Evolutionary conservation across 1,140 invertebrate species (phyloP).

Genomic region (Uloborus diversus): DNA sequence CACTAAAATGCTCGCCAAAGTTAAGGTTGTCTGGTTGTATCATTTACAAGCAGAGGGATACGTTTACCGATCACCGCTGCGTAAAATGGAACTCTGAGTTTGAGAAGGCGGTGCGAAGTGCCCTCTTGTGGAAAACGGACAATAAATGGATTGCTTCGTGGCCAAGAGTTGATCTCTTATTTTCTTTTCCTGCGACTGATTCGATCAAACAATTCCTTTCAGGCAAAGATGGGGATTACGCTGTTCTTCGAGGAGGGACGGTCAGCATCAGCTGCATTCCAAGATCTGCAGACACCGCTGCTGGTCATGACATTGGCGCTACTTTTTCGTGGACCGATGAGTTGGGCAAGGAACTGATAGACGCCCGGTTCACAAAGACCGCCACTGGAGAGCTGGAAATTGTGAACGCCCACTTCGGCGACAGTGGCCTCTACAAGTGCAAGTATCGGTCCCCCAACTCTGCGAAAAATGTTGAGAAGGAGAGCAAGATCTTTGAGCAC

Average conservation of each 20-base stretch:
- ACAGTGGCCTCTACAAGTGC: conserved; percentile 32
- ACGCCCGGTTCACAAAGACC: neutral
- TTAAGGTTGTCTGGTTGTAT: too few species aligned
- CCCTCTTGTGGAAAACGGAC: too few species aligned
- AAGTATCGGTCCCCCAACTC: neutral
- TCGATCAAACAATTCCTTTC: too few species aligned
- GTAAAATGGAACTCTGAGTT: too few species aligned
- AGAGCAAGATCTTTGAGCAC: conserved; percentile 9
- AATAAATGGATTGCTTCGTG: too few species aligned
- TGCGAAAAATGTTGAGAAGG: neutral
- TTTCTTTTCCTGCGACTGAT: too few species aligned
- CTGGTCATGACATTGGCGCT: neutral
- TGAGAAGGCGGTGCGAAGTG: too few species aligned
- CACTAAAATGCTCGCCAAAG: too few species aligned
- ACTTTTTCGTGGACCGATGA: neutral
- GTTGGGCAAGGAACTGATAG: neutral
- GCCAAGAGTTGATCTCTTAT: too few species aligned
- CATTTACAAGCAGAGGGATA: too few species aligned
- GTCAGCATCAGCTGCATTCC: neutral
- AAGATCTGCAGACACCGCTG: neutral
- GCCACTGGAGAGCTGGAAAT: neutral
- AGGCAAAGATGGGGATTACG: neutral
- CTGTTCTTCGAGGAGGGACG: neutral
- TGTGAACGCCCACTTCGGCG: neutral
- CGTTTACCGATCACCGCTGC: too few species aligned